Evolutionary conservation across 2,113 vertebrate species (phyloP).

Genomic region (Sturnira hondurensis): DNA sequence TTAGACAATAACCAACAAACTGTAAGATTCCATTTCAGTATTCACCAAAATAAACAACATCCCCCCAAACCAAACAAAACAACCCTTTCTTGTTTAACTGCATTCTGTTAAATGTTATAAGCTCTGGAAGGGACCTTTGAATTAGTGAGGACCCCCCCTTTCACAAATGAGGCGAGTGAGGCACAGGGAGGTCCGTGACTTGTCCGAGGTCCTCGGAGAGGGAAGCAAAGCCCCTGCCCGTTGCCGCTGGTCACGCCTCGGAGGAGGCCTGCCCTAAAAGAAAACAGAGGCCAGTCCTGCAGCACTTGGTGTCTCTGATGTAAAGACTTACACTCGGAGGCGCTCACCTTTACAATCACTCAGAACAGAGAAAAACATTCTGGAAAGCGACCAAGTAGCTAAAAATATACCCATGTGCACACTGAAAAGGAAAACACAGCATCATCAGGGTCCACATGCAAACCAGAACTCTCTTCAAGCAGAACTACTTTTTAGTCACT

Average conservation of each 20-base stretch:
- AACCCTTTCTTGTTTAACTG: neutral
- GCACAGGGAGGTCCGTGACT: slow-evolving; percentile 14
- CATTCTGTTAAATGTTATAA: neutral
- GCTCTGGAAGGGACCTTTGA: neutral
- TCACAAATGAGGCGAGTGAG: slow-evolving; percentile 12
- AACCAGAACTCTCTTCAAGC: neutral
- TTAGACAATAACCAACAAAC: slow-evolving; percentile 3
- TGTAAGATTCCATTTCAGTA: neutral
- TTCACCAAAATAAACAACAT: neutral
- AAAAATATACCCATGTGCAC: neutral
- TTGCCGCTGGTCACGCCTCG: neutral
- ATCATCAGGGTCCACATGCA: neutral
- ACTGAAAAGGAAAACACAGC: neutral
- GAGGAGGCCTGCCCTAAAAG: neutral
- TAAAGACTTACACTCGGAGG: neutral
- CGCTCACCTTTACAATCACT: slow-evolving; percentile 24
- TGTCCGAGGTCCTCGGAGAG: slow-evolving; percentile 37
- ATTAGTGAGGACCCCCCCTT: neutral
- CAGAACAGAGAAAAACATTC: slow-evolving; percentile 49
- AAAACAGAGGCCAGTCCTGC: neutral
- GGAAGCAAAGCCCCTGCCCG: neutral
- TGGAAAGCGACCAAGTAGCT: slow-evolving; percentile 17
- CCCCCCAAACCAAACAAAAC: neutral
- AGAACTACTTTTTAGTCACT: slow-evolving; percentile 4
- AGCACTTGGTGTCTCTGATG: neutral